Percentiles rank a stretch among this genome's conserved stretches.
Conservation (phyloP, 30 jellyfish, hydroid and myxozoan species). For the Turritopsis rubra region DNA sequence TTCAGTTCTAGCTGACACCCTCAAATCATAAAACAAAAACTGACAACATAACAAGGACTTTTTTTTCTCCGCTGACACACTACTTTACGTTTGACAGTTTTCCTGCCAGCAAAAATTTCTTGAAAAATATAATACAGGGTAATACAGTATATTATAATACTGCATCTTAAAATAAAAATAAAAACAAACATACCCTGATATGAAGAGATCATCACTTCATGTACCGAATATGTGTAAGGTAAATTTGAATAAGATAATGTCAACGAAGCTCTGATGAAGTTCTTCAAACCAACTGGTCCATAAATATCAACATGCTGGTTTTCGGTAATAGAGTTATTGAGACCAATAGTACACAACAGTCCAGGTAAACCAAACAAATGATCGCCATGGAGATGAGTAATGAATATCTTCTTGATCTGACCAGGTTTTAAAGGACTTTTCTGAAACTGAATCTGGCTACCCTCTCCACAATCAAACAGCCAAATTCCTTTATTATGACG, state of each 20-base stretch:
- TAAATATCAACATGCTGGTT: conserved; percentile 52
- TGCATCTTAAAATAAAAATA: no score
- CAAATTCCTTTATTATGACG: conserved; percentile 54
- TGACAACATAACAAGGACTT: no score
- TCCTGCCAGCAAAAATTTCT: no score
- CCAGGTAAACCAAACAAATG: conserved; percentile 97
- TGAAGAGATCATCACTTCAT: conserved; percentile 31
- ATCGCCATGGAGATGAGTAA: conserved; percentile 92
- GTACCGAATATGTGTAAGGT: conserved; percentile 56
- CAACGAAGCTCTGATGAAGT: conserved; percentile 49
- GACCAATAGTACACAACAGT: conserved; percentile 76
- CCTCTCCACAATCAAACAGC: conserved; percentile 97
- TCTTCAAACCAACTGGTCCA: conserved; percentile 76
- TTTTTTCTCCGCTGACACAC: no score
- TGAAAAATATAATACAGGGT: no score
- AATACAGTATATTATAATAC: no score
- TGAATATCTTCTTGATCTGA: conserved; percentile 56
- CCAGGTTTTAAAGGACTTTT: conserved; percentile 73
- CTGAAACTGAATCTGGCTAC: conserved; percentile 86
- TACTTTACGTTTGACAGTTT: no score
- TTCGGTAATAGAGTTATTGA: conserved; percentile 23
- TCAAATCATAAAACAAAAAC: no score
- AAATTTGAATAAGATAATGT: conserved; percentile 50
- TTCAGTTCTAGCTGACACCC: no score
- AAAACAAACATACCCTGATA: conserved; percentile 5